These are phyloP conservation scores for Tamias sibiricus DNA, from an alignment of 2,113 vertebrate species.

Conservation along the genomic window DNA sequence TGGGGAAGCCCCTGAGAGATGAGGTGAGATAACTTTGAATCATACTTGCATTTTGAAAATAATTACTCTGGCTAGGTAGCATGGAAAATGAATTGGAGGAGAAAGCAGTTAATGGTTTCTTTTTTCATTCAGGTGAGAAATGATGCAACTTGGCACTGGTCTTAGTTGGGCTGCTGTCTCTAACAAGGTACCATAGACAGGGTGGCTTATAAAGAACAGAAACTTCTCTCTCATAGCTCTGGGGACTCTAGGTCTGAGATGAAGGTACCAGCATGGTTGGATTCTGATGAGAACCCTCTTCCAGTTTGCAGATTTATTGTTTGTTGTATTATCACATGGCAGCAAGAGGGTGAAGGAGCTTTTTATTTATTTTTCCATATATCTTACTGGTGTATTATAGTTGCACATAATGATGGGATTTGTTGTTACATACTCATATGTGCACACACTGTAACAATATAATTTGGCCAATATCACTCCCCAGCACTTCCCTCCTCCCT, in stretches of 20 bases:
- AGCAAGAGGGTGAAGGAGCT: neutral
- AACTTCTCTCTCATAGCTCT: neutral
- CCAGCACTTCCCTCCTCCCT: too few relatives aligned
- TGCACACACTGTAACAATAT: too few relatives aligned
- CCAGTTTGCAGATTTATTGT: too few relatives aligned
- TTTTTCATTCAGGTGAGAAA: neutral
- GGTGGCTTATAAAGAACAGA: neutral
- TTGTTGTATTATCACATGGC: neutral
- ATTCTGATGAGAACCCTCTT: neutral
- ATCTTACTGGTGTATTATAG: too few relatives aligned
- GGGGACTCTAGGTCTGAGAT: neutral
- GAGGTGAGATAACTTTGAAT: neutral
- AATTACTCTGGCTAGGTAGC: neutral
- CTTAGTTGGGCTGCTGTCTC: neutral
- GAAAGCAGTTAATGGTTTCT: neutral
- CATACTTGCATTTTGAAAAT: neutral
- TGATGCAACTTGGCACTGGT: neutral
- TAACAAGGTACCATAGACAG: too few relatives aligned
- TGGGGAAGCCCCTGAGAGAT: neutral
- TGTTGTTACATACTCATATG: too few relatives aligned
- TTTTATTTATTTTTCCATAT: too few relatives aligned
- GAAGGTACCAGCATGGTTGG: neutral
- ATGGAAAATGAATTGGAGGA: neutral
- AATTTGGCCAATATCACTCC: too few relatives aligned
- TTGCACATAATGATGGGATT: too few relatives aligned